A percentile compares a stretch with the other conserved stretches of the same genome.
These are phyloP conservation scores for Alexandromys fortis DNA, from an alignment of 2,113 vertebrate genomes.

Conservation along the genomic window DNA sequence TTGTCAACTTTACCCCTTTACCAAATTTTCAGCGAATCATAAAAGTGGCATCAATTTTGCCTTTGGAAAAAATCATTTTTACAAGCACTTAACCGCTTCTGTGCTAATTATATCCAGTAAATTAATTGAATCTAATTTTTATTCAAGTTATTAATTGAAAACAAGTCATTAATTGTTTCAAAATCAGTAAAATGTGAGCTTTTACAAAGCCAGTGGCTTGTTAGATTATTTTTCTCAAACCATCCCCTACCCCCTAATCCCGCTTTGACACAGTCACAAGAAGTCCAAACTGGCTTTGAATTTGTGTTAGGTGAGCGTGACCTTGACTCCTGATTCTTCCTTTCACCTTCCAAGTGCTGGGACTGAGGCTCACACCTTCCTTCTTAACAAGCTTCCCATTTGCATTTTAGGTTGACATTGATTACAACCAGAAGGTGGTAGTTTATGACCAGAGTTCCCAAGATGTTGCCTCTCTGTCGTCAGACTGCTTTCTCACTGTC, in stretches of 20 bases:
- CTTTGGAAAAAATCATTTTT: constrained; percentile 9
- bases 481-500: constrained; percentile 94
- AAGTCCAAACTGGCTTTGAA: background rate
- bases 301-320: background rate
- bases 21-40: background rate
- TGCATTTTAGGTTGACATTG: constrained; percentile 90
- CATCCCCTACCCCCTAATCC: background rate
- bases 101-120: background rate
- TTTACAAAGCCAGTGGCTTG: background rate
- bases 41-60: constrained; percentile 37
- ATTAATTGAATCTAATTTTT: background rate
- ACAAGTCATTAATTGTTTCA: background rate
- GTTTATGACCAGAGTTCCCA: constrained; percentile 96
- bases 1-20: background rate
- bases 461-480: constrained; percentile 87
- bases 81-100: background rate
- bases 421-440: constrained; percentile 91
- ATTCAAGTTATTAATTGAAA: constrained; percentile 18
- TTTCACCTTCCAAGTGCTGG: too few species aligned
- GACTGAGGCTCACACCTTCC: too few species aligned
- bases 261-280: background rate
- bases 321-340: background rate
- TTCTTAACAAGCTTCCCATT: constrained; percentile 8
- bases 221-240: background rate
- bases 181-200: background rate